Evolutionary conservation across 2,113 vertebrate species (phyloP).

Genomic region (Callopanchax toddi): DNA sequence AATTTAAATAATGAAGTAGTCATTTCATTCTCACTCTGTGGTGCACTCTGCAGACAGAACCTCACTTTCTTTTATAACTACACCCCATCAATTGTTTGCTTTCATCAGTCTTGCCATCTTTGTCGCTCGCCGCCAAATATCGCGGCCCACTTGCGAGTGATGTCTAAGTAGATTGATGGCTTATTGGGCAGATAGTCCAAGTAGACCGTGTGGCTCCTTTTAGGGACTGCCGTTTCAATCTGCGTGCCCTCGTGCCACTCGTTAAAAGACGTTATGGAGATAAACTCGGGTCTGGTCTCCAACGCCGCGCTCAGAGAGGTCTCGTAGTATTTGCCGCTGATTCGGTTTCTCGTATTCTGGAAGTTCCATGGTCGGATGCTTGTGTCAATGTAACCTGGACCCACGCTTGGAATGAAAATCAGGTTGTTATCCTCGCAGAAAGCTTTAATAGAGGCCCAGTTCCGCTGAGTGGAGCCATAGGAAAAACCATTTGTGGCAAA

Average conservation of each 20-base stretch:
- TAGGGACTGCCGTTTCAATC: slow-evolving; percentile 94
- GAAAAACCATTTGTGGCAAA: slow-evolving; percentile 98
- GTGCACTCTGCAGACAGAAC: slow-evolving; percentile 7
- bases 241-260: slow-evolving; percentile 99
- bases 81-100: not conserved
- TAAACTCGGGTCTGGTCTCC: slow-evolving; percentile 84
- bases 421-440: slow-evolving; percentile 91
- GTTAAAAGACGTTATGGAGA: slow-evolving; percentile 97
- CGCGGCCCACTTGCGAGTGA: slow-evolving; percentile 93
- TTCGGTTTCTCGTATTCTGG: slow-evolving; percentile 92
- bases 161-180: slow-evolving; percentile 89
- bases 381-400: slow-evolving; percentile 96
- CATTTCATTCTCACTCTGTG: slow-evolving; percentile 19
- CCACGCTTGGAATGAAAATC: slow-evolving; percentile 95
- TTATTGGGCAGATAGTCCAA: slow-evolving; percentile 94
- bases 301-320: slow-evolving; percentile 87
- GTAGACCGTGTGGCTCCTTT: slow-evolving; percentile 82
- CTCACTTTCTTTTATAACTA: no score
- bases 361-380: slow-evolving; percentile 94
- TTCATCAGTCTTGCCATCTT: slow-evolving; percentile 79
- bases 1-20: slow-evolving; percentile 16
- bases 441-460: slow-evolving; percentile 88
- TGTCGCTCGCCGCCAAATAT: slow-evolving; percentile 87
- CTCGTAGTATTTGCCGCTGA: slow-evolving; percentile 97
- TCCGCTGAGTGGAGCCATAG: slow-evolving; percentile 92